phyloP scores from a whole-genome alignment of 2,888 invertebrate genomes.

The Stenichneumon culpator region DNA sequence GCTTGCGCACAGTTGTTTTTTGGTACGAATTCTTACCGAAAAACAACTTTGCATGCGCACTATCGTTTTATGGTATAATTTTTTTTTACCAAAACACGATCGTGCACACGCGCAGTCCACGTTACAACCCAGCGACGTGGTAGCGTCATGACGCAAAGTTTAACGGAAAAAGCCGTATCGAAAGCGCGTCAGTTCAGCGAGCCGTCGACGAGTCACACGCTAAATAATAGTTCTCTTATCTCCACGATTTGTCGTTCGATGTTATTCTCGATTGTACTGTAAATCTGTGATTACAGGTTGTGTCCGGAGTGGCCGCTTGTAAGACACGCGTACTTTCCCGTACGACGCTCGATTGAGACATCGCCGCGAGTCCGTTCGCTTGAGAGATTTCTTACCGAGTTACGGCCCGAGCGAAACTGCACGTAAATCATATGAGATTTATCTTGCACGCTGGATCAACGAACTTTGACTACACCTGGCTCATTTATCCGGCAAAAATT shows the following conservation, averaged over 20 bases:
- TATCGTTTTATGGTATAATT: too few relatives aligned
- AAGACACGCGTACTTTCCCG: conserved; percentile 32
- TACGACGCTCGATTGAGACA: conserved; percentile 54
- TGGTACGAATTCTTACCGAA: too few relatives aligned
- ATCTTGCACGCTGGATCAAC: conserved; percentile 52
- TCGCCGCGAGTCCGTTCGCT: conserved; percentile 30
- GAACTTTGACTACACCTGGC: conserved; percentile 61
- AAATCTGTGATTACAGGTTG: conserved; percentile 18
- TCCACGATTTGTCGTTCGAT: conserved; percentile 51
- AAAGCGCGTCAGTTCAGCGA: not conserved
- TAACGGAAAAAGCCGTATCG: not conserved
- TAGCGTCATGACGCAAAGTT: not conserved
- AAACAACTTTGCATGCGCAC: too few relatives aligned
- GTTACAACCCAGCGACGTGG: not conserved
- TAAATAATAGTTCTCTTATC: conserved; percentile 55
- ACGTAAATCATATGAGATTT: conserved; percentile 58
- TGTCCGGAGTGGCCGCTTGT: not conserved
- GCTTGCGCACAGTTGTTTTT: too few relatives aligned
- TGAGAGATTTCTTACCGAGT: conserved; percentile 30
- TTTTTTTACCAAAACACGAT: too few relatives aligned
- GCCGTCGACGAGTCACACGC: conserved; percentile 23
- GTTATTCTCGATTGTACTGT: conserved; percentile 38
- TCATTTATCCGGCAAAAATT: conserved; percentile 55
- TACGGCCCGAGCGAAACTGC: conserved; percentile 37
- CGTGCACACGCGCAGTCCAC: too few relatives aligned